Conservation (phyloP, 2,113 vertebrate species). For the Alaudala cheleensis region DNA sequence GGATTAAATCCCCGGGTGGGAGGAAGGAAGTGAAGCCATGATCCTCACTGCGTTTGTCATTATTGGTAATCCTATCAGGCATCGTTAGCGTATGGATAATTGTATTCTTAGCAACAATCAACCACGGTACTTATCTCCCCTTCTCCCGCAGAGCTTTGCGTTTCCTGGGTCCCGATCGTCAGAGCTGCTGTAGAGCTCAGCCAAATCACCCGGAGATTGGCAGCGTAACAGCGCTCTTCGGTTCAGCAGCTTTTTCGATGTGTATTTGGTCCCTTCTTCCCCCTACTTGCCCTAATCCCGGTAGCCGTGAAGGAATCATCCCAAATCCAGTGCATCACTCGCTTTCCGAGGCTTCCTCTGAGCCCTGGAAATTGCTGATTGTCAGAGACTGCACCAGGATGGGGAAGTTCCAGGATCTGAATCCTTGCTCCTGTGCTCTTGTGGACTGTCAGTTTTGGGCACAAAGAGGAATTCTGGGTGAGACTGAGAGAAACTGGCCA, state of each 20-base stretch:
- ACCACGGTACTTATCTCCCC: not conserved
- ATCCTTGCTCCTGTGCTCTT: not conserved
- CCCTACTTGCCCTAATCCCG: not conserved
- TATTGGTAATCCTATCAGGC: constrained; percentile 62
- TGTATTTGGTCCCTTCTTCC: not conserved
- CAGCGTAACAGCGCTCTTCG: not conserved
- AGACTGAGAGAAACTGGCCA: not conserved
- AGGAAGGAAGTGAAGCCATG: constrained; percentile 36
- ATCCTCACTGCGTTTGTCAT: constrained; percentile 13
- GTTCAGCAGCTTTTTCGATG: not conserved
- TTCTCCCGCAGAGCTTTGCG: not conserved
- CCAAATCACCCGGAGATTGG: not conserved
- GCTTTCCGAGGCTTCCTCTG: rapidly evolving
- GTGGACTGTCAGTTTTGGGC: rapidly evolving
- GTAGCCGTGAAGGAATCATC: rapidly evolving
- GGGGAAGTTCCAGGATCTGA: not conserved
- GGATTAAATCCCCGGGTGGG: not conserved
- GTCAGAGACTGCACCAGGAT: not conserved
- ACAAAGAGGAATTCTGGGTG: not conserved
- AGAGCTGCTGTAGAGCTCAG: not conserved
- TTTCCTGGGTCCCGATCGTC: not conserved
- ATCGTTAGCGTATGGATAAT: not conserved
- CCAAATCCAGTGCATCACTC: rapidly evolving
- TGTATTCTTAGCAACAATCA: constrained; percentile 61
- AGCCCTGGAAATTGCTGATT: not conserved